phyloP scores from a whole-genome alignment of 2,113 vertebrate genomes.

The Motacilla alba region DNA sequence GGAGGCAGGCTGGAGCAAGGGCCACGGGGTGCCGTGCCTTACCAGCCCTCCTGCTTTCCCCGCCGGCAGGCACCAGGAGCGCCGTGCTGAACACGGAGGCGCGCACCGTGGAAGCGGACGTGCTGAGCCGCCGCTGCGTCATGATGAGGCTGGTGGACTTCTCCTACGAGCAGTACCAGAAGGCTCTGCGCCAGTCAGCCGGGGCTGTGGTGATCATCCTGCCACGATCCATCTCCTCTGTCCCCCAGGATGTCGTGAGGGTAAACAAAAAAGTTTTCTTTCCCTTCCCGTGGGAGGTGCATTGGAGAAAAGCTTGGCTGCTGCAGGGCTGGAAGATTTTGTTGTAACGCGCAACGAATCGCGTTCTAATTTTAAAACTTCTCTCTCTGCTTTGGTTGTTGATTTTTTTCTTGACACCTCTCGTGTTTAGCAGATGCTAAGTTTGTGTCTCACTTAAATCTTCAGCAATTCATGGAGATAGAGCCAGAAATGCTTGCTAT shows the following conservation, averaged over 20 bases:
- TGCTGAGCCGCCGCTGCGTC: constrained; percentile 95
- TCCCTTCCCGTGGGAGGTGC: not conserved
- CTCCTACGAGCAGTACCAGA: constrained; percentile 94
- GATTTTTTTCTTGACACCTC: not conserved
- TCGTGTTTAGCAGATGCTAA: not conserved
- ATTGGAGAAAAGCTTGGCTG: not conserved
- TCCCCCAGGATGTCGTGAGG: constrained; percentile 93
- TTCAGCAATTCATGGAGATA: constrained; percentile 96
- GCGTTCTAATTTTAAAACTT: not conserved
- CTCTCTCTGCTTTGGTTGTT: not conserved
- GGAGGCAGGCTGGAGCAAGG: not conserved
- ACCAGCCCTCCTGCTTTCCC: not conserved
- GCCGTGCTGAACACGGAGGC: constrained; percentile 96
- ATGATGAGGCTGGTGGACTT: constrained; percentile 93
- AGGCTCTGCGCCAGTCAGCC: constrained; percentile 91
- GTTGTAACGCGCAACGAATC: not conserved
- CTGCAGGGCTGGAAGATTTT: not conserved
- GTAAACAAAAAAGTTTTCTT: constrained; percentile 54
- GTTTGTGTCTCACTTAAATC: not conserved
- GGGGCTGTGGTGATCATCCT: constrained; percentile 96
- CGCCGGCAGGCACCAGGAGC: constrained; percentile 85
- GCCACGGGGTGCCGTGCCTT: fast-evolving
- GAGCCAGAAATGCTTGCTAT: constrained; percentile 96
- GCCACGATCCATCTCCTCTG: constrained; percentile 88
- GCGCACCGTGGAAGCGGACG: constrained; percentile 90